Conservation (phyloP, 2,888 invertebrate species). For the Fragum whitleyi region DNA sequence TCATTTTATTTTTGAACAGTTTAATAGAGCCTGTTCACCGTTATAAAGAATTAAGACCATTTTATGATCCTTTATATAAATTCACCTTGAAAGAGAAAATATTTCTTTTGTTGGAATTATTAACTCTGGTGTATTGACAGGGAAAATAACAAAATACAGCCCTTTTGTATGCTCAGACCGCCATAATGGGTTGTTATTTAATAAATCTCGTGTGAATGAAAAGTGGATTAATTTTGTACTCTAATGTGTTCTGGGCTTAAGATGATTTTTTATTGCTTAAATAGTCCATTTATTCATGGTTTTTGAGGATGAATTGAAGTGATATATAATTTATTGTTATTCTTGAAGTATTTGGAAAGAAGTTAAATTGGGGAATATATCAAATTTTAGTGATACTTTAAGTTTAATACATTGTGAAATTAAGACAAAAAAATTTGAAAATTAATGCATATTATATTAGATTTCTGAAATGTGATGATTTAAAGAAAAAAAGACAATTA, state of each 20-base stretch:
- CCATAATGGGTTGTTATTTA: constrained; percentile 10
- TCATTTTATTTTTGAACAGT: no score
- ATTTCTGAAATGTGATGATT: no score
- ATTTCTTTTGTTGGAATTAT: constrained; percentile 25
- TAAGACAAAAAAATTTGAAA: no score
- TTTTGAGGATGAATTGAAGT: not conserved
- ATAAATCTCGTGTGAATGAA: constrained; percentile 4
- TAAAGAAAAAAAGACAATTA: no score
- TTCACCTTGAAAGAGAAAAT: constrained; percentile 18
- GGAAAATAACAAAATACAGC: not conserved
- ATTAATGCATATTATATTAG: no score
- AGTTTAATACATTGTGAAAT: no score
- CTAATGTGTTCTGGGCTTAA: not conserved
- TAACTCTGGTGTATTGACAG: constrained; percentile 15
- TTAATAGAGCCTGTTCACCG: not conserved
- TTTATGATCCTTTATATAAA: constrained; percentile 21
- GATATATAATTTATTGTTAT: no score
- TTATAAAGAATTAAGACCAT: not conserved
- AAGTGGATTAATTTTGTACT: constrained; percentile 13
- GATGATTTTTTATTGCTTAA: not conserved
- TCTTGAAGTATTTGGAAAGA: no score
- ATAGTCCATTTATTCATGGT: not conserved
- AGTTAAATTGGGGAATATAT: no score
- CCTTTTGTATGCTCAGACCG: not conserved
- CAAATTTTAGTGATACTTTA: no score